These are phyloP conservation scores for Nephrotoma flavescens DNA, from an alignment of 2,888 invertebrate genomes.

Conservation along the genomic window DNA sequence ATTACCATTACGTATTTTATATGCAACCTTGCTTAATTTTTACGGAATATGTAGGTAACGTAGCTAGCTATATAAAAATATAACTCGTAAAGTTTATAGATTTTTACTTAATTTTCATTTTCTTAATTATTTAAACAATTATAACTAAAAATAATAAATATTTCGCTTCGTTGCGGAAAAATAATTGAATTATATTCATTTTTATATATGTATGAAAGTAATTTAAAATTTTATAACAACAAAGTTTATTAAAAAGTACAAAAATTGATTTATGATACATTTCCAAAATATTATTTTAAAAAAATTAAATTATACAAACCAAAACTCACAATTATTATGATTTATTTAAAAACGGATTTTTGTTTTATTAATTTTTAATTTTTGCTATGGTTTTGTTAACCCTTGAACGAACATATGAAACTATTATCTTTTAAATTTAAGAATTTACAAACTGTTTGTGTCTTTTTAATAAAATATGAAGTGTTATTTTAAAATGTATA, in stretches of 20 bases:
- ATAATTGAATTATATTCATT: neutral
- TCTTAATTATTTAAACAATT: neutral
- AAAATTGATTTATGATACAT: neutral
- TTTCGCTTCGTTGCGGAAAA: neutral
- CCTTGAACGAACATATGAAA: neutral
- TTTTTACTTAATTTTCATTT: neutral
- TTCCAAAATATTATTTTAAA: neutral
- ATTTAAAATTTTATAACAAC: neutral
- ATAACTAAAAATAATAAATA: neutral
- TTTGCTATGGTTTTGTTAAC: neutral
- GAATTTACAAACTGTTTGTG: too few relatives aligned
- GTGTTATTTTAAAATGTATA: too few relatives aligned
- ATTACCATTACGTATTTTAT: neutral
- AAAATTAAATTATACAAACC: neutral
- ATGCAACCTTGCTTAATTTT: neutral
- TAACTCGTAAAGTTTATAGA: neutral
- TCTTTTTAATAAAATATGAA: too few relatives aligned
- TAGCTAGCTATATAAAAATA: neutral
- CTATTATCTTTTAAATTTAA: too few relatives aligned
- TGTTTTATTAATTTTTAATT: neutral
- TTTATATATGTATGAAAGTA: neutral
- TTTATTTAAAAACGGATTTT: neutral
- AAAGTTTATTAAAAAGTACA: neutral
- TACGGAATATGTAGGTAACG: too few relatives aligned
- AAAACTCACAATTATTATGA: neutral